These are phyloP conservation scores for Wasmannia auropunctata DNA, from an alignment of 1,140 invertebrate genomes.

Conservation along the genomic window DNA sequence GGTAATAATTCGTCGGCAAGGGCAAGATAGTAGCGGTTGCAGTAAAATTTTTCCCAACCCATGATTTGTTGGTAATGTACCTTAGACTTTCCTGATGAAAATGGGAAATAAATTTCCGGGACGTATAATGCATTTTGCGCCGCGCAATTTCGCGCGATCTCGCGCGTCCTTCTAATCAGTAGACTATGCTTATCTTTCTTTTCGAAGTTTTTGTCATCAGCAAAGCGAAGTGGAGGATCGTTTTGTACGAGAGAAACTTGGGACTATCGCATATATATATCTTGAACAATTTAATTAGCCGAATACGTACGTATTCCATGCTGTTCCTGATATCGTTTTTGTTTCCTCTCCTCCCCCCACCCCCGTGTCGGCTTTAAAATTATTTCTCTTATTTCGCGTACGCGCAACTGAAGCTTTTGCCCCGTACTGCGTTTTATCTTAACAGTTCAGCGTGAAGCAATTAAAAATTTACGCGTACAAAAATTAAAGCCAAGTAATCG, in stretches of 20 bases:
- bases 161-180: slow-evolving; percentile 57
- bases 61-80: slow-evolving; percentile 66
- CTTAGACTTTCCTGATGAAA: slow-evolving; percentile 44
- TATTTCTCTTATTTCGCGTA: not conserved
- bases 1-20: slow-evolving; percentile 54
- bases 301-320: slow-evolving; percentile 11
- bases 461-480: not conserved
- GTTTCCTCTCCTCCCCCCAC: no score
- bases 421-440: not conserved
- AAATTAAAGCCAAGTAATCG: not conserved
- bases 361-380: not conserved
- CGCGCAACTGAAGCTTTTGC: not conserved
- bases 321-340: not conserved
- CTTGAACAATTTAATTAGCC: slow-evolving; percentile 40
- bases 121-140: slow-evolving; percentile 60
- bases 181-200: slow-evolving; percentile 42
- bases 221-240: slow-evolving; percentile 8
- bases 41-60: slow-evolving; percentile 62
- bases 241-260: not conserved
- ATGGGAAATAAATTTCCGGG: slow-evolving; percentile 48
- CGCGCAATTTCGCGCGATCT: slow-evolving; percentile 44
- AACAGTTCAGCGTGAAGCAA: no score
- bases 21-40: slow-evolving; percentile 59
- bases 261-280: not conserved
- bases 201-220: slow-evolving; percentile 47